phyloP scores from a whole-genome alignment of 2,113 vertebrate species.

The Cephalopholis sonnerati region DNA sequence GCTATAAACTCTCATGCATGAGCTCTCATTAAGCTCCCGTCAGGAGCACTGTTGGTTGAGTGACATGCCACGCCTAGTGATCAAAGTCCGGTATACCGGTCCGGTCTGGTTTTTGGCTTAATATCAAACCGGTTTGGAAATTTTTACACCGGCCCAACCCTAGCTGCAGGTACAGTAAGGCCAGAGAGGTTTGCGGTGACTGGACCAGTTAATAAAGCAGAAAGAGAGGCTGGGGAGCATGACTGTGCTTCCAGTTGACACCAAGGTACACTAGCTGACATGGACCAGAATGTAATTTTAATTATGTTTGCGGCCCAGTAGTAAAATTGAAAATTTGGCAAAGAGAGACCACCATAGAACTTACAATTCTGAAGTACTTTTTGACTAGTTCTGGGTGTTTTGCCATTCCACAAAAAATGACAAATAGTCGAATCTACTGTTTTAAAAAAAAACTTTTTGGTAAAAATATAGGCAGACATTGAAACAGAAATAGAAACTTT shows the following conservation, averaged over 20 bases:
- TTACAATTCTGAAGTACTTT: not conserved
- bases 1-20: too few species aligned
- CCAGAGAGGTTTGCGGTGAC: not conserved
- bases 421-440: not conserved
- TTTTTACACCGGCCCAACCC: too few species aligned
- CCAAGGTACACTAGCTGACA: not conserved
- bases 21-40: too few species aligned
- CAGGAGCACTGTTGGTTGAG: too few species aligned
- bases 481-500: constrained; percentile 1
- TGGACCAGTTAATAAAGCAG: too few species aligned
- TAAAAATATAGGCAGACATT: constrained; percentile 10
- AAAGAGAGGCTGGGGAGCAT: too few species aligned
- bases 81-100: too few species aligned
- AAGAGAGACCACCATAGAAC: not conserved
- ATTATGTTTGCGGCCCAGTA: not conserved
- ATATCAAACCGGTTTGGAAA: too few species aligned
- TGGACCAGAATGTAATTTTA: not conserved
- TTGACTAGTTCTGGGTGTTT: not conserved
- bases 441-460: constrained; percentile 3
- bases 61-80: too few species aligned
- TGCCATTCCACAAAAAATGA: constrained; percentile 14
- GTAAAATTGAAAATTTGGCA: not conserved
- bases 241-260: not conserved
- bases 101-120: too few species aligned
- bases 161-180: too few species aligned